Conservation (phyloP, 2,113 vertebrate species). For the Thamnophis sirtalis region DNA sequence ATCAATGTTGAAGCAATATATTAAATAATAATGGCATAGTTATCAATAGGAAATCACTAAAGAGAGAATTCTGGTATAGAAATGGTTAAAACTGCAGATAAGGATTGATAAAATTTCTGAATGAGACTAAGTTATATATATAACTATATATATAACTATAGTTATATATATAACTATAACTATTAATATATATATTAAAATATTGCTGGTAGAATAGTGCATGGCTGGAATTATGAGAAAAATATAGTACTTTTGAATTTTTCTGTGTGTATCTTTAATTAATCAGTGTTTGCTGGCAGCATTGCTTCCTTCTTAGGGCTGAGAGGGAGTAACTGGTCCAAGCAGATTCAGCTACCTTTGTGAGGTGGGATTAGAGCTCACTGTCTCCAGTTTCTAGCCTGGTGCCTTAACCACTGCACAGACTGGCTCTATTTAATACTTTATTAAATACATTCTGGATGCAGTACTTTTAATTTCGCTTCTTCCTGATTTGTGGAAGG, state of each 20-base stretch:
- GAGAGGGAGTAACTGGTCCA: background rate
- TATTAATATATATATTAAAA: background rate
- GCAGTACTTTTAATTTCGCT: background rate
- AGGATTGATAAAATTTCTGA: background rate
- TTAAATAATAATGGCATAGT: background rate
- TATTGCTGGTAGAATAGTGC: background rate
- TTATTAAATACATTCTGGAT: background rate
- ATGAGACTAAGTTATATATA: no score
- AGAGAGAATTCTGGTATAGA: background rate
- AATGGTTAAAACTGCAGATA: background rate
- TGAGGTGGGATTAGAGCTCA: background rate
- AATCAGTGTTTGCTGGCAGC: background rate
- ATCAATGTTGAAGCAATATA: background rate
- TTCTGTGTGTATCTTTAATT: background rate
- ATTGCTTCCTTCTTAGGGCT: background rate
- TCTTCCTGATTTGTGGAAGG: background rate
- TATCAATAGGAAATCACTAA: background rate
- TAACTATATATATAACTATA: no score
- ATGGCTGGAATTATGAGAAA: background rate
- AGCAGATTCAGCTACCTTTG: background rate
- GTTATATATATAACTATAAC: no score
- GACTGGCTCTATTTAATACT: background rate
- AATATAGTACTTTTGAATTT: background rate
- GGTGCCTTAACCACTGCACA: background rate
- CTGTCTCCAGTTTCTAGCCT: background rate